A percentile compares a stretch with the other conserved stretches of the same genome.
Evolutionary conservation across 2,113 vertebrate species (phyloP).

Genomic region (Delphinus delphis): DNA sequence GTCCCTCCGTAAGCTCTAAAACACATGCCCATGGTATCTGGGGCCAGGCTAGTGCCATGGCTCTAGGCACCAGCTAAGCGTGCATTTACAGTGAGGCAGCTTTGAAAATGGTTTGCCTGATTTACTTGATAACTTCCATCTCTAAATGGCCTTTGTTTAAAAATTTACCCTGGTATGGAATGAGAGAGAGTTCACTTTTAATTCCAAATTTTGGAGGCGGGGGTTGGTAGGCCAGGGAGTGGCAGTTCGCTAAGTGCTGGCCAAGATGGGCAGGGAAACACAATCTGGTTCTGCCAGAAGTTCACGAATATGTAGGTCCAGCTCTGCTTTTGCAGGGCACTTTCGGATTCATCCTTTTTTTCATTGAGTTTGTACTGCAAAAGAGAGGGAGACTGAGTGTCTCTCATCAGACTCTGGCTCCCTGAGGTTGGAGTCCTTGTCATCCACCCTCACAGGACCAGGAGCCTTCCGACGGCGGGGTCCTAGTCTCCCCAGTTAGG

Average conservation of each 20-base stretch:
- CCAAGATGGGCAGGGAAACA: not conserved
- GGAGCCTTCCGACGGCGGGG: not conserved
- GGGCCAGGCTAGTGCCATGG: not conserved
- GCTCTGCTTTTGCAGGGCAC: not conserved
- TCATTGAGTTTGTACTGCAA: not conserved
- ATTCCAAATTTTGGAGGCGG: constrained; percentile 3
- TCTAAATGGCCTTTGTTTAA: constrained; percentile 44
- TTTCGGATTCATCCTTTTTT: not conserved
- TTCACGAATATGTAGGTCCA: not conserved
- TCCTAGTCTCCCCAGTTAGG: not conserved
- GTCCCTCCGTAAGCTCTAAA: not conserved
- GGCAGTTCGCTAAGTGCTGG: not conserved
- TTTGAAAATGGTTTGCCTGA: constrained; percentile 38
- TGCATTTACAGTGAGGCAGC: not conserved
- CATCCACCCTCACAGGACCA: not conserved
- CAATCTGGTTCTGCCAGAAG: not conserved
- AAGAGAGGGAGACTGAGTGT: not conserved
- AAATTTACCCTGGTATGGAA: constrained; percentile 8
- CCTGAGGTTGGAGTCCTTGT: not conserved
- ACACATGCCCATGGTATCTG: not conserved
- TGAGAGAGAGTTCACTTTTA: constrained; percentile 23
- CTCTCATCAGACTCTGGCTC: not conserved
- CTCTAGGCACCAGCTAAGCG: not conserved
- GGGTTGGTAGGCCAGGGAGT: not conserved
- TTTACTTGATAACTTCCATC: not conserved